Percentiles rank a stretch among this genome's conserved stretches.
phyloP scores from a whole-genome alignment of 2,888 invertebrate genomes.

The Drepana falcataria region DNA sequence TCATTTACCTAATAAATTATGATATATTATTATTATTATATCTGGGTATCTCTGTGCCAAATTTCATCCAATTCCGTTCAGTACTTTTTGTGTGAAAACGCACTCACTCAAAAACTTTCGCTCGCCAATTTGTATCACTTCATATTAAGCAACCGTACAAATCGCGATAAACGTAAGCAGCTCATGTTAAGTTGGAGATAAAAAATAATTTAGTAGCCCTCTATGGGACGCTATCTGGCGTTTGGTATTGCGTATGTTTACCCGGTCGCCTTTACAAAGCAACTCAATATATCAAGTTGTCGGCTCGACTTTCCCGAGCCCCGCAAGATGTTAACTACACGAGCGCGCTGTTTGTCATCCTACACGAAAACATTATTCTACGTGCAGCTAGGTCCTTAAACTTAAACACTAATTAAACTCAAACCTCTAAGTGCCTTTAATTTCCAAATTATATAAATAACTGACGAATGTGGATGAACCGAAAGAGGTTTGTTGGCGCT shows the following conservation, averaged over 20 bases:
- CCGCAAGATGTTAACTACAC: conserved; percentile 55
- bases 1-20: too few relatives aligned
- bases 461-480: too few relatives aligned
- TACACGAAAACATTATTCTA: conserved; percentile 26
- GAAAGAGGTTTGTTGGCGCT: too few relatives aligned
- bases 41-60: too few relatives aligned
- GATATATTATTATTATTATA: too few relatives aligned
- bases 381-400: too few relatives aligned
- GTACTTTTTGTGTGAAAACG: too few relatives aligned
- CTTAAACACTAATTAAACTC: too few relatives aligned
- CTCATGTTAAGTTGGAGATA: conserved; percentile 50
- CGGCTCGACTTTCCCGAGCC: conserved; percentile 31
- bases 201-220: conserved; percentile 62
- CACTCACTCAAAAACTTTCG: background rate
- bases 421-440: too few relatives aligned
- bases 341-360: conserved; percentile 57
- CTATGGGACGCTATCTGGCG: conserved; percentile 50
- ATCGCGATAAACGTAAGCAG: conserved; percentile 35
- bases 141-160: conserved; percentile 16
- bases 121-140: background rate
- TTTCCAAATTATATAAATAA: too few relatives aligned
- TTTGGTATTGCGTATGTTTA: conserved; percentile 50
- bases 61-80: too few relatives aligned
- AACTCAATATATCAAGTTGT: conserved; percentile 15
- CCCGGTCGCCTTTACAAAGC: conserved; percentile 59